phyloP scores from a whole-genome alignment of 2,888 invertebrate genomes.

The Drosophila mimetica region DNA sequence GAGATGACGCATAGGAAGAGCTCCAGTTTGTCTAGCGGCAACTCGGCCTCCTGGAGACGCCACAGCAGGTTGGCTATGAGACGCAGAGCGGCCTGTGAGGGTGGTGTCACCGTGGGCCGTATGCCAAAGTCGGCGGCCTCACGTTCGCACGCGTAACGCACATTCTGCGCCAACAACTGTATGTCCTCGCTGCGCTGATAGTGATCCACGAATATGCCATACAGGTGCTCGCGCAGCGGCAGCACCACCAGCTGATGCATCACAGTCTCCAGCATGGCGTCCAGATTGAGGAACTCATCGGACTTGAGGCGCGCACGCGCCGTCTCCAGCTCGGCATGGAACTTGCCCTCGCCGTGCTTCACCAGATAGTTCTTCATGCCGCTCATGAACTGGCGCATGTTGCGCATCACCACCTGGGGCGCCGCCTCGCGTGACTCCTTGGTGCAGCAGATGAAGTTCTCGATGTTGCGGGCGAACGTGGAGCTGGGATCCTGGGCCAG shows the following conservation, averaged over 20 bases:
- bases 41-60: constrained; percentile 94
- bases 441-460: constrained; percentile 97
- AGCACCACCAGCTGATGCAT: constrained; percentile 96
- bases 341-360: constrained; percentile 96
- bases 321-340: constrained; percentile 94
- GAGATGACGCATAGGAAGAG: constrained; percentile 95
- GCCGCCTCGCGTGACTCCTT: constrained; percentile 94
- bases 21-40: constrained; percentile 96
- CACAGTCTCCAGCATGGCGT: constrained; percentile 97
- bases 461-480: constrained; percentile 95
- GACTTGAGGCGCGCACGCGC: constrained; percentile 88
- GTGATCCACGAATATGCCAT: constrained; percentile 93
- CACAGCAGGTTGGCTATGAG: constrained; percentile 91
- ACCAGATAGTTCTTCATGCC: constrained; percentile 99
- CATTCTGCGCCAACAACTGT: constrained; percentile 87
- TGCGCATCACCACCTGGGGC: constrained; percentile 94
- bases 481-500: constrained; percentile 93
- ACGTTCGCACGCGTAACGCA: constrained; percentile 83
- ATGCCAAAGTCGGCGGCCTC: constrained; percentile 83
- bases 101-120: constrained; percentile 89
- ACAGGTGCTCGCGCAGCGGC: constrained; percentile 93
- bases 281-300: constrained; percentile 97
- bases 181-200: constrained; percentile 91
- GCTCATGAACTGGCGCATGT: constrained; percentile 98
- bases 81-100: constrained; percentile 90